These are phyloP conservation scores for Dryadula phaetusa DNA, from an alignment of 2,888 invertebrate genomes.

Conservation along the genomic window DNA sequence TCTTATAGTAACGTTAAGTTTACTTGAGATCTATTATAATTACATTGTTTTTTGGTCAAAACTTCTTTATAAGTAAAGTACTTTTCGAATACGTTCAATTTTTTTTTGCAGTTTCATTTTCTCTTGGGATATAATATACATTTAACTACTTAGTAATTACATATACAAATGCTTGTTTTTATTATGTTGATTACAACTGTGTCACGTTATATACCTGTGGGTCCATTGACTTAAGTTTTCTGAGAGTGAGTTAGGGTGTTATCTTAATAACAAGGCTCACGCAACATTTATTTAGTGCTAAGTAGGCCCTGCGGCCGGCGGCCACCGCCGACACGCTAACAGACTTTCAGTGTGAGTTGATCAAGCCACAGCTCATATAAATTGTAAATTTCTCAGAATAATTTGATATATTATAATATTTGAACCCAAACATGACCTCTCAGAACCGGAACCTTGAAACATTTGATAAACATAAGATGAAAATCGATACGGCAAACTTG, in stretches of 20 bases:
- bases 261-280: slow-evolving; percentile 4
- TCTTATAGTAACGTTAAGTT: too few species aligned
- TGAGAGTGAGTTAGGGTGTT: not conserved
- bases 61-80: too few species aligned
- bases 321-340: not conserved
- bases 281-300: not conserved
- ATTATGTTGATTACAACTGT: not conserved
- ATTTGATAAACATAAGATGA: slow-evolving; percentile 79
- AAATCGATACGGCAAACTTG: slow-evolving; percentile 81
- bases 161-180: not conserved
- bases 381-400: slow-evolving; percentile 6
- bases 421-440: slow-evolving; percentile 46
- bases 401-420: slow-evolving; percentile 7
- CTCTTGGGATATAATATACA: too few species aligned
- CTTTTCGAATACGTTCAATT: too few species aligned
- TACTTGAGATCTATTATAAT: too few species aligned
- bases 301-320: not conserved
- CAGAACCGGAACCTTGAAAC: slow-evolving; percentile 72
- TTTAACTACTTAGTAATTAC: not conserved
- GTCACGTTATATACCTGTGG: not conserved
- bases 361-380: not conserved
- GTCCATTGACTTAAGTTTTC: slow-evolving; percentile 14
- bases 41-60: too few species aligned
- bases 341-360: not conserved
- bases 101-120: too few species aligned